phyloP scores from a whole-genome alignment of 35 echinoderm and acorn worm species.

The Heliocidaris tuberculata region DNA sequence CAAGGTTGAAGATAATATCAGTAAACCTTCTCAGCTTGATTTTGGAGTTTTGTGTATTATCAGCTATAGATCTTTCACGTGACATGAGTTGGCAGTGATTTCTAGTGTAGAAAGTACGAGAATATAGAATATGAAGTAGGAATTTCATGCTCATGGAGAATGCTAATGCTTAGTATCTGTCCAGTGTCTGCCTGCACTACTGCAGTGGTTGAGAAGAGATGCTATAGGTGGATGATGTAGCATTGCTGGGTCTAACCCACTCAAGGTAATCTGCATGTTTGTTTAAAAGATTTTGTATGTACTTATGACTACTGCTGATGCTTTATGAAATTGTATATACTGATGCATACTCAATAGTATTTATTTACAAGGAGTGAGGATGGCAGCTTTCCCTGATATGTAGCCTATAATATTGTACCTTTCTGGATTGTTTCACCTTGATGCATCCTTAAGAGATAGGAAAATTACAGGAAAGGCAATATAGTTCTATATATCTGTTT shows the following conservation, averaged over 20 bases:
- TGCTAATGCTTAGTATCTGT: neutral
- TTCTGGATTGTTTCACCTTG: too few species aligned
- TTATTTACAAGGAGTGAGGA: too few species aligned
- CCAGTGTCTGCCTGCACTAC: neutral
- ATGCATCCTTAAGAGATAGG: too few species aligned
- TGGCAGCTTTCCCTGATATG: too few species aligned
- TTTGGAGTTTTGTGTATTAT: neutral
- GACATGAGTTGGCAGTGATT: neutral
- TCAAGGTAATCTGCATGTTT: neutral
- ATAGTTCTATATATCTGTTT: too few species aligned
- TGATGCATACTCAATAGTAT: too few species aligned
- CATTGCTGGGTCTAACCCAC: neutral
- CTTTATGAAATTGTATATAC: too few species aligned
- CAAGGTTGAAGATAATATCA: neutral
- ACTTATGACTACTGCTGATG: too few species aligned
- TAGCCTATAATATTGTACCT: too few species aligned
- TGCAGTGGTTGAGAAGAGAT: neutral
- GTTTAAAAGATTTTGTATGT: neutral
- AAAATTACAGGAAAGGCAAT: too few species aligned
- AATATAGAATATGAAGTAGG: neutral
- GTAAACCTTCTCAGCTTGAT: neutral
- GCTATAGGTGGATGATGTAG: neutral
- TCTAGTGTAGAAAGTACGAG: neutral
- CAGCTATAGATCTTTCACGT: neutral
- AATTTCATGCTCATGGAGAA: neutral